Evolutionary conservation across 2,888 invertebrate genomes (phyloP).

Genomic region (Anoplius nigerrimus): DNA sequence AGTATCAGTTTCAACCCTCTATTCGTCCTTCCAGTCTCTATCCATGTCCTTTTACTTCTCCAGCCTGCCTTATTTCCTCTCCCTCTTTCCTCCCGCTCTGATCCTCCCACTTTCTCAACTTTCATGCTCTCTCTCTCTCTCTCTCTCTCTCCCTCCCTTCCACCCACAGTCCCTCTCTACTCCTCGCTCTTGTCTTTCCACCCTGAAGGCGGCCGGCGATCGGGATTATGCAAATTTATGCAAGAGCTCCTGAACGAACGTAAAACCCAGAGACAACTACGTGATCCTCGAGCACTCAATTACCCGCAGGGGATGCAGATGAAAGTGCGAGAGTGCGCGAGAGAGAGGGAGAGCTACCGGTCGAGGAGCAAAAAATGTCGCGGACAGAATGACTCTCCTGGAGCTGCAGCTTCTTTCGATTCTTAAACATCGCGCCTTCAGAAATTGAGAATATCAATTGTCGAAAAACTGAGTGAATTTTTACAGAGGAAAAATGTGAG

Average conservation of each 20-base stretch:
- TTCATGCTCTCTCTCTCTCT: constrained; percentile 2
- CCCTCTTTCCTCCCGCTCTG: not conserved
- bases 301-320: constrained; percentile 17
- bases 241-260: constrained; percentile 32
- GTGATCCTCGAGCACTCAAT: constrained; percentile 38
- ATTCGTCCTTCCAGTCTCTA: no score
- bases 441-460: no score
- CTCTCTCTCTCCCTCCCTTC: not conserved
- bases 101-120: not conserved
- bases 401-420: no score
- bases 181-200: constrained; percentile 27
- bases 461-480: no score
- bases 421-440: no score
- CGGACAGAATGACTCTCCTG: no score
- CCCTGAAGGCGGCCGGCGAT: constrained; percentile 26
- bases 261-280: constrained; percentile 40
- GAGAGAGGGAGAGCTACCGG: not conserved
- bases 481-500: no score
- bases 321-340: constrained; percentile 11
- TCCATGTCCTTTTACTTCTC: constrained; percentile 4
- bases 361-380: no score
- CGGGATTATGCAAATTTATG: constrained; percentile 51
- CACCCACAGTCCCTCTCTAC: constrained; percentile 13
- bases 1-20: no score
- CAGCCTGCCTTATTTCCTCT: no score